Evolutionary conservation across 2,888 invertebrate genomes (phyloP).

Genomic region (Trisateles emortualis): DNA sequence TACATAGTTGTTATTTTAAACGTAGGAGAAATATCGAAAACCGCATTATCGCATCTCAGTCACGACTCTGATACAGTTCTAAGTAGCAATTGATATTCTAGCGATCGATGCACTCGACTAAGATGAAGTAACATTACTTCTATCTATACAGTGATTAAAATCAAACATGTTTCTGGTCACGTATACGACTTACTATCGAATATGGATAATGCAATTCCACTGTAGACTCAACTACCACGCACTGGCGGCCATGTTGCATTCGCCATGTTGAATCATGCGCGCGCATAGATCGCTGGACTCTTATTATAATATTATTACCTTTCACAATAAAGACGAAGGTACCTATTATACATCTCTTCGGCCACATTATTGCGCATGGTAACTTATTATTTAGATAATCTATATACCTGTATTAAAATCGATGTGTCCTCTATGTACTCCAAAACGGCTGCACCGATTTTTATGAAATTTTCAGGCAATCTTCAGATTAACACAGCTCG

Average conservation of each 20-base stretch:
- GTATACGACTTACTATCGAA: conserved; percentile 49
- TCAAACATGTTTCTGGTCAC: conserved; percentile 53
- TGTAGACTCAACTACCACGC: conserved; percentile 36
- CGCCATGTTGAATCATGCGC: conserved; percentile 60
- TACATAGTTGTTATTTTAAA: too few relatives aligned
- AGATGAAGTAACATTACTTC: conserved; percentile 36
- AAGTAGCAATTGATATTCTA: conserved; percentile 24
- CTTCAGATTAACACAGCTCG: too few relatives aligned
- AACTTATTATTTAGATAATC: too few relatives aligned
- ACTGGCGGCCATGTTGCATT: conserved; percentile 53
- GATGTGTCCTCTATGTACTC: too few relatives aligned
- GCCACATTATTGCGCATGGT: too few relatives aligned
- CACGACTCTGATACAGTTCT: conserved; percentile 22
- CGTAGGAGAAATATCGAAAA: too few relatives aligned
- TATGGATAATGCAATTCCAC: conserved; percentile 52
- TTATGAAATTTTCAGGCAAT: too few relatives aligned
- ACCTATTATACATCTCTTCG: background rate
- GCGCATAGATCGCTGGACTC: conserved; percentile 42
- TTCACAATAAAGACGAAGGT: background rate
- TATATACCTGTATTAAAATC: too few relatives aligned
- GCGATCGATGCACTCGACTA: conserved; percentile 19
- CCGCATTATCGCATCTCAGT: background rate
- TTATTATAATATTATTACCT: conserved; percentile 16
- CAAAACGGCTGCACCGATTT: too few relatives aligned
- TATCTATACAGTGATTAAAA: conserved; percentile 31